Percentiles rank a stretch among this genome's conserved stretches.
Conservation (phyloP, 2,113 vertebrate species). For the Mesoclemmys tuberculata region DNA sequence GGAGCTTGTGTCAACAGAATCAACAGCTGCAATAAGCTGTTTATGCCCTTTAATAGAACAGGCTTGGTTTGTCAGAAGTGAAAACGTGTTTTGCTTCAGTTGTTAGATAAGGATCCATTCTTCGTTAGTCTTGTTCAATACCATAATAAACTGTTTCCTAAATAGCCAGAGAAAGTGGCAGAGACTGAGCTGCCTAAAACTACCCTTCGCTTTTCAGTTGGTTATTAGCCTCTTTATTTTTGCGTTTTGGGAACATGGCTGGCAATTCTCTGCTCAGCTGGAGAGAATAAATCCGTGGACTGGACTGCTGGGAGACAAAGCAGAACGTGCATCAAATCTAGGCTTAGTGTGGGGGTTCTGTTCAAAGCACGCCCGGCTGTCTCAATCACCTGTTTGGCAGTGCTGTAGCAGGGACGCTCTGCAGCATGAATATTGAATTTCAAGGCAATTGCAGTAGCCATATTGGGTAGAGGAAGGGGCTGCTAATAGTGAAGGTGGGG, state of each 20-base stretch:
- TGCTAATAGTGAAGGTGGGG: not conserved
- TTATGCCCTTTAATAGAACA: not conserved
- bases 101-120: fast-evolving
- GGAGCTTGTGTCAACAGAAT: not conserved
- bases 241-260: not conserved
- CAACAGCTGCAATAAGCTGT: not conserved
- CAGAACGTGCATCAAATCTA: fast-evolving
- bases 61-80: not conserved
- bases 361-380: not conserved
- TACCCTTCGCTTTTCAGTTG: fast-evolving
- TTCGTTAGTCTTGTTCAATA: fast-evolving
- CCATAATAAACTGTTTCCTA: fast-evolving
- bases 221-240: not conserved
- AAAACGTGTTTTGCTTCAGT: fast-evolving
- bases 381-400: not conserved
- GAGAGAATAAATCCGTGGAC: fast-evolving
- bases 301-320: not conserved
- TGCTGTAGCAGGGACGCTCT: not conserved
- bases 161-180: fast-evolving
- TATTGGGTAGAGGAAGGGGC: not conserved
- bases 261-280: fast-evolving
- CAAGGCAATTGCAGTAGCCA: not conserved
- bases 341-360: not conserved
- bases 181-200: fast-evolving
- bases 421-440: too few species aligned